phyloP scores from a whole-genome alignment of 2,797 vertebrate genomes.

The Poecilia velifera region DNA sequence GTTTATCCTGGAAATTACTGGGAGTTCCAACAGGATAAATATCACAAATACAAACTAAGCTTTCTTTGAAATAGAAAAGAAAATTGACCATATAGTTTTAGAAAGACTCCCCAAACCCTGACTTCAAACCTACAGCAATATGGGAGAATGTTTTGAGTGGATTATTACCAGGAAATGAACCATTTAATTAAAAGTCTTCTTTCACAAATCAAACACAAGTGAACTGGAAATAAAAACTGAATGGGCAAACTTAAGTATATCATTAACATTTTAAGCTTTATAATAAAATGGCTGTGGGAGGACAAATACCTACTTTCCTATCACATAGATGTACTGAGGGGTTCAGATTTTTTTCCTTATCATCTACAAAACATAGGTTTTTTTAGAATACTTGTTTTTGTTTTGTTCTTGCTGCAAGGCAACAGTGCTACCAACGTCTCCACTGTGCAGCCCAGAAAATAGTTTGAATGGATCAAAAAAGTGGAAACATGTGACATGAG shows the following conservation, averaged over 20 bases:
- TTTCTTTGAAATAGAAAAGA: neutral
- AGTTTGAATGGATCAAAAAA: neutral
- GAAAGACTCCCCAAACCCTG: neutral
- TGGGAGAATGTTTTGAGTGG: neutral
- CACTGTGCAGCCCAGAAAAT: neutral
- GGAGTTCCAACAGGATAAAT: neutral
- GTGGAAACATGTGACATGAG: neutral
- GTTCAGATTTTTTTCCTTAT: neutral
- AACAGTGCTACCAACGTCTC: neutral
- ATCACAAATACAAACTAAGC: neutral
- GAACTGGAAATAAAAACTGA: neutral
- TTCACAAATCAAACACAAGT: neutral
- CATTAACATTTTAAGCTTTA: too few species aligned
- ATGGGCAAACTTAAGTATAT: too few species aligned
- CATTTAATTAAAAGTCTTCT: neutral
- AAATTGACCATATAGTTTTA: neutral
- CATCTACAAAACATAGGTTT: too few species aligned
- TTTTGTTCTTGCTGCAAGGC: neutral
- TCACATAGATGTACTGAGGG: neutral
- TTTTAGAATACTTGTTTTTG: too few species aligned
- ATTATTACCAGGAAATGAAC: neutral
- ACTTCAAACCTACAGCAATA: neutral
- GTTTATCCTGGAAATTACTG: neutral
- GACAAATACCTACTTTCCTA: neutral
- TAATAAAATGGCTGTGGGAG: too few species aligned